phyloP scores from a whole-genome alignment of 2,113 vertebrate species.

The Dasyurus viverrinus region DNA sequence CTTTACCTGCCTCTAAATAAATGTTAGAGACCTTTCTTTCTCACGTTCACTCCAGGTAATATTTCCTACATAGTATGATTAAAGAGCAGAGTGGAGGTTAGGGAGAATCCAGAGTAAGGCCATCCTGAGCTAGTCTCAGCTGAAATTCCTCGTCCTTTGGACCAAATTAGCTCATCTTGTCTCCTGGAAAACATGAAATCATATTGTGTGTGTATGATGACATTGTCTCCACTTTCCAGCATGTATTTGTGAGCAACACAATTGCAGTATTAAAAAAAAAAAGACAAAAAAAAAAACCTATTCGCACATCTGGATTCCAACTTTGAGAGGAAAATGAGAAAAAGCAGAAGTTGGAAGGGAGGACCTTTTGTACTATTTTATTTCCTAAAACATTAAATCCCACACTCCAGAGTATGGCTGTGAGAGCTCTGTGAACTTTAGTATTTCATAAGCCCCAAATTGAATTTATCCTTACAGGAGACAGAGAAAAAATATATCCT shows the following conservation, averaged over 20 bases:
- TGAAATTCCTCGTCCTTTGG: background rate
- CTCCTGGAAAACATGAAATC: background rate
- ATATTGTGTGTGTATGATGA: background rate
- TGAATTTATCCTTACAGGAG: background rate
- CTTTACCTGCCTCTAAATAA: background rate
- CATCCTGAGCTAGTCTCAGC: background rate
- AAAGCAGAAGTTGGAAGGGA: background rate
- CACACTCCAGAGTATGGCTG: background rate
- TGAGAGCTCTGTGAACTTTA: background rate
- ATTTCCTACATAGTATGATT: background rate
- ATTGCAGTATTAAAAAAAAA: background rate
- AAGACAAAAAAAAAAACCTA: background rate
- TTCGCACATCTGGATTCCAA: constrained; percentile 15
- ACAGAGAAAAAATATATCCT: background rate
- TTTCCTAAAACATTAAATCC: background rate
- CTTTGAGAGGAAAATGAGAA: constrained; percentile 6
- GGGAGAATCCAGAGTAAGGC: background rate
- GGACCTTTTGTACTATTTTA: background rate
- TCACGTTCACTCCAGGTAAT: background rate
- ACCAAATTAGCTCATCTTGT: background rate
- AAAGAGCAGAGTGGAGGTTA: background rate
- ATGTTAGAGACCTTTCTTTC: background rate
- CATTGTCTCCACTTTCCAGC: background rate
- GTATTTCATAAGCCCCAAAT: background rate
- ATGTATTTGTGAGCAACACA: background rate